Percentiles rank a stretch among this genome's conserved stretches.
Evolutionary conservation across 2,797 vertebrate species (phyloP).

Genomic region (Syndactyla subalaris): DNA sequence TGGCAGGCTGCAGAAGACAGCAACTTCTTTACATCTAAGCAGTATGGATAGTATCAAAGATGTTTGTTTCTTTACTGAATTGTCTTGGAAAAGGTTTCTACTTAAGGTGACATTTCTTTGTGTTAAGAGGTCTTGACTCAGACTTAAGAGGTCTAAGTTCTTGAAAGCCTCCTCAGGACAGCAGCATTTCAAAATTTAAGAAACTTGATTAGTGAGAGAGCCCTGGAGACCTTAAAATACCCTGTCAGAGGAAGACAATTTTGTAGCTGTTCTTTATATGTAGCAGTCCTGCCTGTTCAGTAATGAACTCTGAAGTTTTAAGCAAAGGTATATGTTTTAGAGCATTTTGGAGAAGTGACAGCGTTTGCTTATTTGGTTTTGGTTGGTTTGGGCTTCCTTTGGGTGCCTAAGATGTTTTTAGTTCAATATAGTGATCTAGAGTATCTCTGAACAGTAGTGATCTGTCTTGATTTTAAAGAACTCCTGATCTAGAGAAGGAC

Average conservation of each 20-base stretch:
- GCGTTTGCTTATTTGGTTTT: background rate
- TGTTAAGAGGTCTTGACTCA: background rate
- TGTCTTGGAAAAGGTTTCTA: background rate
- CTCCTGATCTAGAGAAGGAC: background rate
- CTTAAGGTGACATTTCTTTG: background rate
- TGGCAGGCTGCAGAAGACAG: background rate
- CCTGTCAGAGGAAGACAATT: background rate
- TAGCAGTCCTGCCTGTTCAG: background rate
- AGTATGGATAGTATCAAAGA: background rate
- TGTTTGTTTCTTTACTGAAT: background rate
- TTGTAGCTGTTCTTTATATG: background rate
- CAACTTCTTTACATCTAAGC: background rate
- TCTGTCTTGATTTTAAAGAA: background rate
- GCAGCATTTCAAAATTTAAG: background rate
- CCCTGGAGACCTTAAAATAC: background rate
- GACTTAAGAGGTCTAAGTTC: background rate
- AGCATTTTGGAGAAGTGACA: background rate
- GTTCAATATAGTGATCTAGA: background rate
- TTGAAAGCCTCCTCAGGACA: background rate
- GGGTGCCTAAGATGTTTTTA: background rate
- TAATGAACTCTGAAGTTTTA: background rate
- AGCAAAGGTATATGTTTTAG: background rate
- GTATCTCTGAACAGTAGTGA: background rate
- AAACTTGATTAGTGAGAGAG: background rate
- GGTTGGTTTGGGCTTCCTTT: background rate